Percentiles rank a stretch among this genome's conserved stretches.
phyloP scores from a whole-genome alignment of 2,888 invertebrate species.

The Caenorhabditis plicata region DNA sequence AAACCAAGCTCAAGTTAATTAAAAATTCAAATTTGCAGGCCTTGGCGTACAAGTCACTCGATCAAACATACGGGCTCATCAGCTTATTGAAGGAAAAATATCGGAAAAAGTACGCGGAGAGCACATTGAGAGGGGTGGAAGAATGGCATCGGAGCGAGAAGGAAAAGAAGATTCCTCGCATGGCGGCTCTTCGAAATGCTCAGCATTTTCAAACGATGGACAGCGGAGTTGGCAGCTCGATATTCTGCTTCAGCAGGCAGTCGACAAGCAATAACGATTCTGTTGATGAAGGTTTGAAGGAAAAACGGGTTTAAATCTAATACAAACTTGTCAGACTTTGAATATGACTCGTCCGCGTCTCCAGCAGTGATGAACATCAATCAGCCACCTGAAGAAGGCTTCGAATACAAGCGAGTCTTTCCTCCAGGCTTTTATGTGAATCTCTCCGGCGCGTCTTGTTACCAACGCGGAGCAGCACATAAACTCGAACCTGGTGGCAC shows the following conservation, averaged over 20 bases:
- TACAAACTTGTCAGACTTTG: not conserved
- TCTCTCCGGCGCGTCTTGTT: no score
- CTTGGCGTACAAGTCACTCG: not conserved
- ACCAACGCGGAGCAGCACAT: not conserved
- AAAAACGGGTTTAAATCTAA: not conserved
- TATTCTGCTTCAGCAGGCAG: not conserved
- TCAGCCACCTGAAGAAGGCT: no score
- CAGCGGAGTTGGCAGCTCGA: not conserved
- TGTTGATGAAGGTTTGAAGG: conserved; percentile 4
- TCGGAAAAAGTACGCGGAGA: not conserved
- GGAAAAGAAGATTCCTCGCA: not conserved
- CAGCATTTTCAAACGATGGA: not conserved
- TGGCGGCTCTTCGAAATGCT: not conserved
- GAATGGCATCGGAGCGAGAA: not conserved
- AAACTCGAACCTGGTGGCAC: not conserved
- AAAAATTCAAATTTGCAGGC: not conserved
- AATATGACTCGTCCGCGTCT: no score
- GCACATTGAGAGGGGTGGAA: not conserved
- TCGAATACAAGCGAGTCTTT: no score
- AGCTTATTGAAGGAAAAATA: conserved; percentile 1
- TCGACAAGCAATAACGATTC: not conserved
- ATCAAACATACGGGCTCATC: conserved; percentile 2
- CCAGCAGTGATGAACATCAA: no score
- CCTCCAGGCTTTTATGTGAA: no score
- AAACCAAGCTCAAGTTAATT: no score